Base-by-base conservation (phyloP, 1,140 invertebrate genomes). In the Bombus polaris region DNA sequence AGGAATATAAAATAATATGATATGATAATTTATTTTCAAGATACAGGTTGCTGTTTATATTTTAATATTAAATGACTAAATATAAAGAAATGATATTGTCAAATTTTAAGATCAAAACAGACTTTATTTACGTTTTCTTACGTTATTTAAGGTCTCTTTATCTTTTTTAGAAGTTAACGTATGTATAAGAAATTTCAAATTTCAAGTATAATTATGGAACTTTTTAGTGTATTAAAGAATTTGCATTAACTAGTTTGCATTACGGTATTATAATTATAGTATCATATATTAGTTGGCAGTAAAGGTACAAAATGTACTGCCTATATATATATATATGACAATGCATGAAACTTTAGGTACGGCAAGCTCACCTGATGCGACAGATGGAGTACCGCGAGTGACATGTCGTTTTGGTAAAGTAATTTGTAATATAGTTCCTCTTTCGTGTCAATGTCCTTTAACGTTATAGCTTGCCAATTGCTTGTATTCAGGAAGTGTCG, bases 321-420 rank as follows among this genome's bases (percentile, higher is more conserved):
- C 66, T 77, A 84, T 66, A 76, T 86, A 82, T 70, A 72, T 88
- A 37, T 81, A 90, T 90, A 90, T 90, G 74, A 88, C 37, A 65
- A 87, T 84, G 88, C 93, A 88, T 93, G 91, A 92, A 93, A 93
- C 91, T 92, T 92, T 92, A 95, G 94, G 94, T 93, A 88, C 92
- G 68, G 75, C 92, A 90, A 94, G 78, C 81, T 88, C 93, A 85
- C 88, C 90, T 79, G 92, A 94, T 83, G 83, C 88, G 35, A 83
- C 89, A 88, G 87, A 93, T 77, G 88, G 92, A 91, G 83, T 92
- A 81, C 93, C 92, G 86, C 92, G 93, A 88, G 93, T 94, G 81
- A 93, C 90, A 91, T 94, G 94, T 86, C 94, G 93, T 93, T 95
- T 95, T 90, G 94, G 94, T 95, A 95, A 95, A 93, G 94, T 95